A percentile compares a stretch with the other conserved stretches of the same genome.
Conservation (phyloP, 2,113 vertebrate species). For the Microtus richardsoni region DNA sequence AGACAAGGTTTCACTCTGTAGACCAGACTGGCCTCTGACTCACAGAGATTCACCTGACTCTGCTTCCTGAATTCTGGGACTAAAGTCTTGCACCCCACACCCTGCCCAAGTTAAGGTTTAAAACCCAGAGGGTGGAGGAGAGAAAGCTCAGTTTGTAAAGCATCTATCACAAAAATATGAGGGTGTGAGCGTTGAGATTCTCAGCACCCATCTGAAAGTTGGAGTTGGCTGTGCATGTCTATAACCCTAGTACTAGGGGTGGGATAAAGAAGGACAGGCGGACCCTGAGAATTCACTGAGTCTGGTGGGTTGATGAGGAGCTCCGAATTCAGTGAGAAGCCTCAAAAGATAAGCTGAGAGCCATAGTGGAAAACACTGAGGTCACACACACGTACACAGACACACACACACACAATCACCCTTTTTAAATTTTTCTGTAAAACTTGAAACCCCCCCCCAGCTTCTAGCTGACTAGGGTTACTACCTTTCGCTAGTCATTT, state of each 20-base stretch:
- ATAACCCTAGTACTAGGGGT: no score
- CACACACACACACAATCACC: not conserved
- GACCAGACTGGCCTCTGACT: no score
- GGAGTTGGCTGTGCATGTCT: not conserved
- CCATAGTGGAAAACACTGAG: not conserved
- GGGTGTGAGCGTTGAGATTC: no score
- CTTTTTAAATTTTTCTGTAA: not conserved
- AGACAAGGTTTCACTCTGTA: not conserved
- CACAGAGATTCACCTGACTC: not conserved
- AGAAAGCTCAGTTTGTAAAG: not conserved
- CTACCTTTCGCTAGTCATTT: not conserved
- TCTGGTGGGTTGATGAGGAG: not conserved
- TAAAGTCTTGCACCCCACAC: not conserved
- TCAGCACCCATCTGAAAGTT: not conserved
- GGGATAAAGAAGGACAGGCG: no score
- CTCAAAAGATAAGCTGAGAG: not conserved
- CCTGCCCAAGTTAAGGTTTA: not conserved
- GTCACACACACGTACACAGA: not conserved
- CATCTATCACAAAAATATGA: not conserved
- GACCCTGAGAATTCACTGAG: not conserved
- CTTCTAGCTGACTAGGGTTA: not conserved
- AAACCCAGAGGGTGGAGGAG: not conserved
- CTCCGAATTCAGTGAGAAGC: not conserved
- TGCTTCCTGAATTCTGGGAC: not conserved
- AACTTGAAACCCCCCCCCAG: not conserved